Percentiles rank a stretch among this genome's conserved stretches.
phyloP scores from a whole-genome alignment of 2,888 invertebrate genomes.

The Bugulina stolonifera region DNA sequence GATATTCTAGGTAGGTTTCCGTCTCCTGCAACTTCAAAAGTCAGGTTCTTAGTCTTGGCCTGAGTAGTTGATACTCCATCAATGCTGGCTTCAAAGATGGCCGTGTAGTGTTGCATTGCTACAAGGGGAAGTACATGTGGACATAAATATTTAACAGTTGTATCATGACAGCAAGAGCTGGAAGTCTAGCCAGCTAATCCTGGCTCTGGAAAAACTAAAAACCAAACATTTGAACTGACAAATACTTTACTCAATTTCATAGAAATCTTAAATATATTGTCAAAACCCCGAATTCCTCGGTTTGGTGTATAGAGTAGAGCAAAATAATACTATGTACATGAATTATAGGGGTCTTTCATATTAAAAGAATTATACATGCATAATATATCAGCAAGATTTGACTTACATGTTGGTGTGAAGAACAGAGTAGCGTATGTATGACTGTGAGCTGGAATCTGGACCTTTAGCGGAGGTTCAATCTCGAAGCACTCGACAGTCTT shows the following conservation, averaged over 20 bases:
- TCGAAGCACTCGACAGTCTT: slow-evolving; percentile 47
- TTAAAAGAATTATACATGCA: no score
- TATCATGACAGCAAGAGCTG: no score
- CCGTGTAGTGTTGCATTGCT: slow-evolving; percentile 40
- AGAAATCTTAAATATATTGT: no score
- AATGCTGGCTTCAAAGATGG: slow-evolving; percentile 49
- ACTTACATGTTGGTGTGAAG: slow-evolving; percentile 52
- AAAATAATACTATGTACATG: no score
- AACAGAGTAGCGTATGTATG: slow-evolving; percentile 49
- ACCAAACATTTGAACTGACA: no score
- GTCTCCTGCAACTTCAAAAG: slow-evolving; percentile 52
- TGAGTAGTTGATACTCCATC: slow-evolving; percentile 43
- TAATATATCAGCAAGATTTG: no score
- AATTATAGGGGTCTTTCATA: no score
- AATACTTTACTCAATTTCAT: no score
- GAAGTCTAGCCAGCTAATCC: no score
- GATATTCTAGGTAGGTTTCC: slow-evolving; percentile 52
- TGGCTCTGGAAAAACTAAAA: no score
- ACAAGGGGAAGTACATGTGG: slow-evolving; percentile 25
- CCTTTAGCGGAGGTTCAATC: slow-evolving; percentile 43
- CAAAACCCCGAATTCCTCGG: no score
- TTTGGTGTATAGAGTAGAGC: no score
- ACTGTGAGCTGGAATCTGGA: slow-evolving; percentile 50
- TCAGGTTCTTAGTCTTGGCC: slow-evolving; percentile 43
- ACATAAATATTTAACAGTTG: neutral